phyloP scores from a whole-genome alignment of 2,113 vertebrate species.

The Entomyzon cyanotis region DNA sequence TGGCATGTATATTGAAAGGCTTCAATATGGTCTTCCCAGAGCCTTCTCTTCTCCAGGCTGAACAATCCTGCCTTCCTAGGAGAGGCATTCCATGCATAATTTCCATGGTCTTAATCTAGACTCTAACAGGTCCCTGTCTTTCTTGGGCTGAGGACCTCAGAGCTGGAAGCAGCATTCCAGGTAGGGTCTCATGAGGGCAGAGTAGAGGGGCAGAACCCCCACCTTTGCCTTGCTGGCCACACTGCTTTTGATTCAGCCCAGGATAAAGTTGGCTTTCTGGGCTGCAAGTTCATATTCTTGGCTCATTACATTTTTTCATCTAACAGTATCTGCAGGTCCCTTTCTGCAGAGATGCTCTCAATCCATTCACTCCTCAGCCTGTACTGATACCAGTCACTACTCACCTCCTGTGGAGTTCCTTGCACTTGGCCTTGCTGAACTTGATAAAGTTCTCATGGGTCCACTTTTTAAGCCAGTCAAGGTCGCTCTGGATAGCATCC shows the following conservation, averaged over 20 bases:
- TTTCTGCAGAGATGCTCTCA: neutral
- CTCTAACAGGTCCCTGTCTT: fast-evolving
- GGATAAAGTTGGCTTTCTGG: fast-evolving
- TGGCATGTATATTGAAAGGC: neutral
- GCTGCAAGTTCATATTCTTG: fast-evolving
- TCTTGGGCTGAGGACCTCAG: neutral
- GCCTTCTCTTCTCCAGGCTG: neutral
- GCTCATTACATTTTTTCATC: neutral
- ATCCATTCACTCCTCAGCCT: neutral
- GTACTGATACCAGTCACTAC: too few species aligned
- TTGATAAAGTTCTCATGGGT: neutral
- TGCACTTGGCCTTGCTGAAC: neutral
- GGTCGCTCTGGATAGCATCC: neutral
- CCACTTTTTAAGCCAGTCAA: neutral
- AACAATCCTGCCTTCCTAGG: neutral
- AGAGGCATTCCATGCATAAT: neutral
- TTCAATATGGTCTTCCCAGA: neutral
- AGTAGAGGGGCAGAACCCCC: neutral
- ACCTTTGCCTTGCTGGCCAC: fast-evolving
- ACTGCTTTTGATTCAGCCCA: neutral
- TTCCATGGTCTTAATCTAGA: neutral
- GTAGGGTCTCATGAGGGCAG: neutral
- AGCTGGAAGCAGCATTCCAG: neutral
- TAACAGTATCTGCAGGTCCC: fast-evolving
- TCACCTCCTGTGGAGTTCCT: neutral